Percentiles rank a stretch among this genome's conserved stretches.
Evolutionary conservation across 1,140 invertebrate genomes (phyloP).

Genomic region (Cotesia glomerata): DNA sequence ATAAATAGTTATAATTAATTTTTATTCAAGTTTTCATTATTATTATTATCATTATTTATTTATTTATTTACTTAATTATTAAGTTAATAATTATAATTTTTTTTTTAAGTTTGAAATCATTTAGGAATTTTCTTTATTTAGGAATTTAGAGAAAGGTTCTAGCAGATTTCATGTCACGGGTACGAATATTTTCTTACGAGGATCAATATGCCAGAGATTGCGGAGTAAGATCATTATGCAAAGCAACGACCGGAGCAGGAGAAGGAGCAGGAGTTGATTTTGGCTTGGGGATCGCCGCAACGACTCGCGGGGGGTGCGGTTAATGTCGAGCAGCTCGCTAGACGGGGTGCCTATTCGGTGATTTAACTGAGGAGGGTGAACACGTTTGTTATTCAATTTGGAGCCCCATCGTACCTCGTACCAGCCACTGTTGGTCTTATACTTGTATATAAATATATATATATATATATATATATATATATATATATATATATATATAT

Average conservation of each 20-base stretch:
- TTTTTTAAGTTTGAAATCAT: too few species aligned
- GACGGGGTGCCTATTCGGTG: constrained; percentile 51
- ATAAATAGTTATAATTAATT: too few species aligned
- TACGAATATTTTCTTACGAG: constrained; percentile 41
- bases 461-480: neutral
- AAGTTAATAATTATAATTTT: too few species aligned
- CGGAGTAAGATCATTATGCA: constrained; percentile 61
- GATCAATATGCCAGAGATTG: constrained; percentile 61
- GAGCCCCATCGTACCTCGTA: constrained; percentile 37
- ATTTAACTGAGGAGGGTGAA: constrained; percentile 55
- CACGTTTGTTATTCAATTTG: constrained; percentile 63
- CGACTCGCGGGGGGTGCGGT: constrained; percentile 54
- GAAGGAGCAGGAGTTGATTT: constrained; percentile 24
- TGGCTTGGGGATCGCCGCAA: constrained; percentile 28
- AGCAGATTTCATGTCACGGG: constrained; percentile 8
- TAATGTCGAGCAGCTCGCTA: constrained; percentile 51
- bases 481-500: neutral
- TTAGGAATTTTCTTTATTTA: too few species aligned
- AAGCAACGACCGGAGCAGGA: constrained; percentile 37
- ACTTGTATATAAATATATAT: neutral
- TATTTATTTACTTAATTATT: too few species aligned
- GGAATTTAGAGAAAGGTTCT: too few species aligned
- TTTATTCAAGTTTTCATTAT: too few species aligned
- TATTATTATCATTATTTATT: too few species aligned
- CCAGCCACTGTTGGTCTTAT: constrained; percentile 31